Conservation (phyloP, 2,888 invertebrate species). For the Drosophila colorata region DNA sequence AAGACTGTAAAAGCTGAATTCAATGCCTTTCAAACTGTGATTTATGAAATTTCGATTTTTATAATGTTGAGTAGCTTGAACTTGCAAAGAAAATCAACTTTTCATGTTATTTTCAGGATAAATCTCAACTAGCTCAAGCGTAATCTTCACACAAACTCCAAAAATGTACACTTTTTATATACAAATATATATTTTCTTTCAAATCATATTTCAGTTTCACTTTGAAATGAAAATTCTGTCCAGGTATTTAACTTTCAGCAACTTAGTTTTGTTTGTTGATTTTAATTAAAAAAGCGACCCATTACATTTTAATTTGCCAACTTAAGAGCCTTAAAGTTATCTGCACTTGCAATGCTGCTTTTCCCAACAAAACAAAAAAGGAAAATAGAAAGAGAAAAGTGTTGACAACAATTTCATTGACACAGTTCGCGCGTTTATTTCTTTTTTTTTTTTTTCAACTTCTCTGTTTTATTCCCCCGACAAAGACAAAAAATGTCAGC, state of each 20-base stretch:
- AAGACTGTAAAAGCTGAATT: too few species aligned
- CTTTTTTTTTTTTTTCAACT: constrained; percentile 2
- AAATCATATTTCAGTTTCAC: not conserved
- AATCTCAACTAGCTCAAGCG: too few species aligned
- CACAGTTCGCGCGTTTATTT: constrained; percentile 49
- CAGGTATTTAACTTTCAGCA: not conserved
- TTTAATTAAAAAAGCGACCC: constrained; percentile 31
- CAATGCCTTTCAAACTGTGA: too few species aligned
- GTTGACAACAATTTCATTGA: constrained; percentile 71
- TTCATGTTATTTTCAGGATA: too few species aligned
- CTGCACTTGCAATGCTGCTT: constrained; percentile 31
- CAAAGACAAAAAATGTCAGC: constrained; percentile 63
- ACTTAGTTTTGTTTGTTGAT: not conserved
- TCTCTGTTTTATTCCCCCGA: constrained; percentile 20
- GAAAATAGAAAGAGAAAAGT: constrained; percentile 45
- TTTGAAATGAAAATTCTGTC: not conserved
- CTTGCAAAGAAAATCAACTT: too few species aligned
- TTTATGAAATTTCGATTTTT: too few species aligned
- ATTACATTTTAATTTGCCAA: constrained; percentile 20
- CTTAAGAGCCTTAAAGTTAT: constrained; percentile 45
- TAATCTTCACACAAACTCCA: too few species aligned
- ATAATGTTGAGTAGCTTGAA: too few species aligned
- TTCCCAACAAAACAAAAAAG: constrained; percentile 21
- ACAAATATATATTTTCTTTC: not conserved
- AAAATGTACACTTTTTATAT: too few species aligned